phyloP scores from a whole-genome alignment of 2,113 vertebrate species.

The Rhinolophus sinicus region DNA sequence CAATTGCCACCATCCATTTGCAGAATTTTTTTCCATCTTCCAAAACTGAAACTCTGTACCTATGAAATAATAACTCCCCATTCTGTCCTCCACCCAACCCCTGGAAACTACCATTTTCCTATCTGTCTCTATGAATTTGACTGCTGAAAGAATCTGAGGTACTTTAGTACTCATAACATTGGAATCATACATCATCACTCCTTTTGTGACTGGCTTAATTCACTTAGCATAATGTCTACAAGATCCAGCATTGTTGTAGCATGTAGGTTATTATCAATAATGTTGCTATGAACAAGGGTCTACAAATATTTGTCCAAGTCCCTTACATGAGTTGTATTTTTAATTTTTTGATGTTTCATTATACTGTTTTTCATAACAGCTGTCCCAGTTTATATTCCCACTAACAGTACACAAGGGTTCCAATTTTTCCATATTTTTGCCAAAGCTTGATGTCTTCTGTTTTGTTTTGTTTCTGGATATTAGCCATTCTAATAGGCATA shows the following conservation, averaged over 20 bases:
- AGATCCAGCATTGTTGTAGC: not conserved
- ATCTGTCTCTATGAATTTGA: not conserved
- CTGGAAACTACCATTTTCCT: not conserved
- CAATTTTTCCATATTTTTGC: not conserved
- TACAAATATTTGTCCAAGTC: not conserved
- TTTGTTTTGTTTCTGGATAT: not conserved
- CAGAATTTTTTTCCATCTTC: not conserved
- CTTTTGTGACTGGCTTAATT: not conserved
- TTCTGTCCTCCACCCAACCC: not conserved
- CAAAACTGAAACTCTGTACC: not conserved
- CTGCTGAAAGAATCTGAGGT: not conserved
- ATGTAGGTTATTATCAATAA: not conserved
- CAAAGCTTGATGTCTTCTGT: not conserved
- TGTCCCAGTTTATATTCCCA: not conserved
- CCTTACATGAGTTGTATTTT: not conserved
- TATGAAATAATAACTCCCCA: not conserved
- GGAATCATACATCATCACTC: not conserved
- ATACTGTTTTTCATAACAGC: not conserved
- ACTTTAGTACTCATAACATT: not conserved
- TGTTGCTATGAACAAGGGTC: not conserved
- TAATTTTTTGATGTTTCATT: not conserved
- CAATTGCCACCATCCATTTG: not conserved
- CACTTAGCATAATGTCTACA: not conserved
- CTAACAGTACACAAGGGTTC: not conserved
- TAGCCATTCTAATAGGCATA: not conserved